Evolutionary conservation across 2,888 invertebrate species (phyloP).

Genomic region (Calameuta pallipes): DNA sequence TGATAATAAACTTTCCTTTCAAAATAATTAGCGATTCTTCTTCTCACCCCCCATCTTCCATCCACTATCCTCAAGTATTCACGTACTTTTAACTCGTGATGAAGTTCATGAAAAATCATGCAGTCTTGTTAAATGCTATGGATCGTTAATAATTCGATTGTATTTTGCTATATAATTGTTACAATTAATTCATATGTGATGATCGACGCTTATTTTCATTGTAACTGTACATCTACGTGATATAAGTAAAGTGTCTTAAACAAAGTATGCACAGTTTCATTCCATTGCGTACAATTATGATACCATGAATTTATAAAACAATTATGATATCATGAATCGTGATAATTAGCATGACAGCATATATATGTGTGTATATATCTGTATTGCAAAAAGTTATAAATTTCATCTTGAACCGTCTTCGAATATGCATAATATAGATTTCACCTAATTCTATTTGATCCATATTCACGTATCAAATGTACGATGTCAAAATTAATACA

Average conservation of each 20-base stretch:
- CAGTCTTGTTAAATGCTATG: background rate
- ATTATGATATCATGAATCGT: background rate
- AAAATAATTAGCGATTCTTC: slow-evolving; percentile 27
- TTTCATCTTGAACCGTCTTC: background rate
- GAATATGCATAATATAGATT: background rate
- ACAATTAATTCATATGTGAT: background rate
- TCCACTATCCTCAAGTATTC: background rate
- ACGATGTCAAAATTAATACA: background rate
- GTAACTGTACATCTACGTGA: background rate
- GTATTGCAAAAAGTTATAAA: background rate
- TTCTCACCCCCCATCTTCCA: slow-evolving; percentile 9
- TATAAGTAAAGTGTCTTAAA: background rate
- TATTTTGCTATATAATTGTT: background rate
- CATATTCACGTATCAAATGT: background rate
- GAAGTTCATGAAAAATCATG: background rate
- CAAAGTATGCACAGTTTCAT: background rate
- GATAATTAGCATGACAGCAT: background rate
- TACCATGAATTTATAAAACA: background rate
- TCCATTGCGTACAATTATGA: background rate
- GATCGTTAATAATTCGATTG: background rate
- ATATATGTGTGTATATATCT: too few species aligned
- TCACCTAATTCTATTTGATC: background rate
- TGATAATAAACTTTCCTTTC: slow-evolving; percentile 55
- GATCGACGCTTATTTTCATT: background rate
- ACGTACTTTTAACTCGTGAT: background rate